These are phyloP conservation scores for Cylindroiulus punctatus DNA, from an alignment of 2,888 invertebrate genomes.

Conservation along the genomic window DNA sequence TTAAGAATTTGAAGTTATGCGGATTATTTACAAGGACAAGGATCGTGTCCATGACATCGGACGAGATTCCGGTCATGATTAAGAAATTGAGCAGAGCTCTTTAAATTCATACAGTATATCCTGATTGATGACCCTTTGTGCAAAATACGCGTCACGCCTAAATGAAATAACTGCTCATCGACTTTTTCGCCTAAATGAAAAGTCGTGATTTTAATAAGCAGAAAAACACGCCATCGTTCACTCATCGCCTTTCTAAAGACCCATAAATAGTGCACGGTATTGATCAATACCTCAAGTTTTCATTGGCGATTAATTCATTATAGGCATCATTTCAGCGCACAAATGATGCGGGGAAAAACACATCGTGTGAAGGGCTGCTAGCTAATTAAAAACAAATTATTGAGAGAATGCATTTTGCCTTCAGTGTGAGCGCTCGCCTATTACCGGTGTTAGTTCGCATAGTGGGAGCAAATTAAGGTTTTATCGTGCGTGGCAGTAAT, in stretches of 20 bases:
- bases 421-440: neutral
- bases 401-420: neutral
- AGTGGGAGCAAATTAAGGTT: neutral
- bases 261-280: neutral
- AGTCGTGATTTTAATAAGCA: neutral
- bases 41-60: neutral
- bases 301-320: neutral
- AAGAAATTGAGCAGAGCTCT: no score
- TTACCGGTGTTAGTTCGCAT: neutral
- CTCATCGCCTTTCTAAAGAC: neutral
- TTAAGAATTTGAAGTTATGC: neutral
- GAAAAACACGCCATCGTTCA: neutral
- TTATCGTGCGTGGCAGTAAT: constrained; percentile 23
- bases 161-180: neutral
- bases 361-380: neutral
- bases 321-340: constrained; percentile 6
- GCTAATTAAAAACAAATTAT: constrained; percentile 37
- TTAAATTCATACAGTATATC: neutral
- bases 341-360: neutral
- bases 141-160: neutral
- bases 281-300: constrained; percentile 8
- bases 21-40: neutral
- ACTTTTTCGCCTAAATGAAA: neutral
- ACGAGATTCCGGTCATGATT: neutral
- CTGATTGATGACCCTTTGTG: neutral